Percentiles rank a stretch among this genome's conserved stretches.
These are phyloP conservation scores for Dolichotis patagonum DNA, from an alignment of 2,113 vertebrate species.

Conservation along the genomic window DNA sequence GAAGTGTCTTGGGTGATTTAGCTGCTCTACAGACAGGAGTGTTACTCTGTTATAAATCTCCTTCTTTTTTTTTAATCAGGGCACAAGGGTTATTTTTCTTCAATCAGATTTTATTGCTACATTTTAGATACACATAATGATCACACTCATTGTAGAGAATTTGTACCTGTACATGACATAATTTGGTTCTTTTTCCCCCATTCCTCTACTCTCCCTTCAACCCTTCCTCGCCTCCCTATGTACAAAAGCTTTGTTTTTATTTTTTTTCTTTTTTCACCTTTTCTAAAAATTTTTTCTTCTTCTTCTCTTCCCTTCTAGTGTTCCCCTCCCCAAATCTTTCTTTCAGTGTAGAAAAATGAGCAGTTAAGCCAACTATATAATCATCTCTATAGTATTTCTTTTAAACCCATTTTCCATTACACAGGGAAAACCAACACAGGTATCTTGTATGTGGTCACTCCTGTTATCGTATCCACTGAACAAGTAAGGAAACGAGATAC, in stretches of 20 bases:
- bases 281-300: background rate
- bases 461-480: background rate
- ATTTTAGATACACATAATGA: too few relatives aligned
- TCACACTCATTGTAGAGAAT: background rate
- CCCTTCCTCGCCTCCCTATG: background rate
- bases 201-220: background rate
- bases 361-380: background rate
- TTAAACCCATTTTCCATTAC: background rate
- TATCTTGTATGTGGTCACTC: background rate
- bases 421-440: background rate
- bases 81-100: too few relatives aligned
- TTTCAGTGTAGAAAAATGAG: background rate
- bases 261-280: background rate
- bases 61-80: too few relatives aligned
- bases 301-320: background rate
- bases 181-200: background rate
- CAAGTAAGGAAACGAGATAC: background rate
- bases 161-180: background rate
- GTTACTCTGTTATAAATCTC: background rate
- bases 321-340: background rate
- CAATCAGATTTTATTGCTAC: too few relatives aligned
- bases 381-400: background rate
- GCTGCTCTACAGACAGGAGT: background rate
- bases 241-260: background rate
- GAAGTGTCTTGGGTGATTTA: background rate